Evolutionary conservation across 2,888 invertebrate species (phyloP).

Genomic region (Drosophila mulleri): DNA sequence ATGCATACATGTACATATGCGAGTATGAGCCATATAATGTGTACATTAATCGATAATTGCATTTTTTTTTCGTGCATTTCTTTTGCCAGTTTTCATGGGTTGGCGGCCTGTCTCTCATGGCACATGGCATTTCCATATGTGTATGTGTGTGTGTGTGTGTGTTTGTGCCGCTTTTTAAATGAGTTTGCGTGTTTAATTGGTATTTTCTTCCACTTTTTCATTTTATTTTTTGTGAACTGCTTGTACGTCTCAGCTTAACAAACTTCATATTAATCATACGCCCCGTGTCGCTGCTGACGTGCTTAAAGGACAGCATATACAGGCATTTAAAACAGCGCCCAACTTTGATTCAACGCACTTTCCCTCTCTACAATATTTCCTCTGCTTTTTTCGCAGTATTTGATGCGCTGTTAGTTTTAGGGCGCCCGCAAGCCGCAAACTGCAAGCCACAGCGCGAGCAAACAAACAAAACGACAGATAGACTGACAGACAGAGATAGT

Average conservation of each 20-base stretch:
- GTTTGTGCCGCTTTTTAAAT: slow-evolving; percentile 62
- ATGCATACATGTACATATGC: slow-evolving; percentile 6
- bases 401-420: slow-evolving; percentile 71
- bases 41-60: slow-evolving; percentile 80
- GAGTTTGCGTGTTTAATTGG: slow-evolving; percentile 81
- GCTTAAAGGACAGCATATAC: slow-evolving; percentile 37
- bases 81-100: slow-evolving; percentile 71
- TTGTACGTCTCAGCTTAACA: slow-evolving; percentile 29
- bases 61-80: slow-evolving; percentile 74
- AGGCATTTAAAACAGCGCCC: slow-evolving; percentile 31
- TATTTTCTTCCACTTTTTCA: slow-evolving; percentile 44
- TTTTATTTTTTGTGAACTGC: slow-evolving; percentile 9
- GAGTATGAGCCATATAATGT: slow-evolving; percentile 73
- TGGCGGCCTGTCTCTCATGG: slow-evolving; percentile 66
- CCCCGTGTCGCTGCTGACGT: slow-evolving; percentile 30
- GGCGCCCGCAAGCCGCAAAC: slow-evolving; percentile 49
- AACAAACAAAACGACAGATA: slow-evolving; percentile 45
- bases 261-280: slow-evolving; percentile 73
- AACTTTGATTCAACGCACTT: slow-evolving; percentile 73
- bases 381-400: slow-evolving; percentile 22
- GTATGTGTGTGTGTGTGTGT: slow-evolving; percentile 23
- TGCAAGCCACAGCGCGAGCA: slow-evolving; percentile 53
- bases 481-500: slow-evolving; percentile 30
- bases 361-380: slow-evolving; percentile 7
- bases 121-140: slow-evolving; percentile 64